A percentile compares a stretch with the other conserved stretches of the same genome.
phyloP scores from a whole-genome alignment of 2,888 invertebrate species.

The Macaria notata region DNA sequence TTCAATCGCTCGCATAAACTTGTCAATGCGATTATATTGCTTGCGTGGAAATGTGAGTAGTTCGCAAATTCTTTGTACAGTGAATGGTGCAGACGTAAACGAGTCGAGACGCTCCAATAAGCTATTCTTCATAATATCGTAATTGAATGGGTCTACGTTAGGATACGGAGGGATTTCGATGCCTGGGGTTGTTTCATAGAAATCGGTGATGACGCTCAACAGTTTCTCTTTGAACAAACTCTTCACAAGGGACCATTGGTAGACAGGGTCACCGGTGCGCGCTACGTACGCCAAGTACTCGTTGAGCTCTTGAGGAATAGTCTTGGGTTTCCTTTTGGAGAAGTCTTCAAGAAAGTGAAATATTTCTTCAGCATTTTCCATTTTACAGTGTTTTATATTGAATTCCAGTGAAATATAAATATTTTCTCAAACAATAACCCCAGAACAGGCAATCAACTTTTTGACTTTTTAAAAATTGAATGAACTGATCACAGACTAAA shows the following conservation, averaged over 20 bases:
- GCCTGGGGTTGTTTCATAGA: conserved; percentile 89
- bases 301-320: conserved; percentile 93
- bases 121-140: conserved; percentile 93
- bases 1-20: conserved; percentile 98
- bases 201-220: conserved; percentile 92
- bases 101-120: conserved; percentile 91
- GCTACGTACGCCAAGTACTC: conserved; percentile 95
- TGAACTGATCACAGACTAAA: background rate
- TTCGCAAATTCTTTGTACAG: conserved; percentile 97
- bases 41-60: conserved; percentile 94
- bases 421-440: conserved; percentile 8
- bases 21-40: conserved; percentile 97
- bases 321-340: conserved; percentile 87
- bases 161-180: conserved; percentile 93
- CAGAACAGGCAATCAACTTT: background rate
- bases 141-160: conserved; percentile 95
- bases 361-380: conserved; percentile 94
- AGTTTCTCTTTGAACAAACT: conserved; percentile 94
- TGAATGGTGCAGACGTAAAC: conserved; percentile 96
- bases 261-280: conserved; percentile 96
- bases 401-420: background rate
- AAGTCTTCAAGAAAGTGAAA: conserved; percentile 92
- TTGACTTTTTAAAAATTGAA: background rate
- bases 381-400: conserved; percentile 42
- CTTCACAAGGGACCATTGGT: conserved; percentile 94